Conservation (phyloP, 2,888 invertebrate species). For the Acleris sparsana region DNA sequence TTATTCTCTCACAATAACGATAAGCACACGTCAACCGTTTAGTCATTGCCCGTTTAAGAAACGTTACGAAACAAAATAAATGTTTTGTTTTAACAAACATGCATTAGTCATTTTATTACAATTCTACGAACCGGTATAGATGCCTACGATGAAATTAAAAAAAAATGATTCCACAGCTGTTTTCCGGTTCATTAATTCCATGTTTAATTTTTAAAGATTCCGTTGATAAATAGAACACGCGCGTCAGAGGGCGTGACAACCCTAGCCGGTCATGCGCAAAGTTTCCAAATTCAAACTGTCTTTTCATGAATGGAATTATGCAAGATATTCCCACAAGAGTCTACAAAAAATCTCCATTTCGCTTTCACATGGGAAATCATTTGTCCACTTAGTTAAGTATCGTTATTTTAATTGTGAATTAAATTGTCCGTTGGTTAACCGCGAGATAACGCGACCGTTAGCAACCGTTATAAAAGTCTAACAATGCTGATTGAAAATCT, state of each 20-base stretch:
- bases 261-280: conserved; percentile 51
- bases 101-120: conserved; percentile 20
- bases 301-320: conserved; percentile 59
- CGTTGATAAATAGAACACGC: conserved; percentile 39
- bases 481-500: neutral
- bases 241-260: conserved; percentile 47
- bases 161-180: neutral
- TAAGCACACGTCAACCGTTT: conserved; percentile 37
- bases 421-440: conserved; percentile 29
- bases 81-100: conserved; percentile 2
- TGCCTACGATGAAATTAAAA: neutral
- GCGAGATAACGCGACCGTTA: conserved; percentile 42
- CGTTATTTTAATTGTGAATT: conserved; percentile 36
- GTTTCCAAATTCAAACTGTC: conserved; percentile 48
- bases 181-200: conserved; percentile 3
- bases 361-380: conserved; percentile 31
- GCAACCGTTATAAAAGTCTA: conserved; percentile 38
- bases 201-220: conserved; percentile 1
- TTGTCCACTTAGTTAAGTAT: conserved; percentile 19
- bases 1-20: conserved; percentile 9
- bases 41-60: conserved; percentile 43
- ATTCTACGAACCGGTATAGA: conserved; percentile 12
- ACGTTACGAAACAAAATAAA: conserved; percentile 7
- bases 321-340: conserved; percentile 48
- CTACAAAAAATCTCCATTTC: conserved; percentile 39